Percentiles rank a stretch among this genome's conserved stretches.
Conservation (phyloP, 2,797 vertebrate genomes). For the Enteromius anoplus region DNA sequence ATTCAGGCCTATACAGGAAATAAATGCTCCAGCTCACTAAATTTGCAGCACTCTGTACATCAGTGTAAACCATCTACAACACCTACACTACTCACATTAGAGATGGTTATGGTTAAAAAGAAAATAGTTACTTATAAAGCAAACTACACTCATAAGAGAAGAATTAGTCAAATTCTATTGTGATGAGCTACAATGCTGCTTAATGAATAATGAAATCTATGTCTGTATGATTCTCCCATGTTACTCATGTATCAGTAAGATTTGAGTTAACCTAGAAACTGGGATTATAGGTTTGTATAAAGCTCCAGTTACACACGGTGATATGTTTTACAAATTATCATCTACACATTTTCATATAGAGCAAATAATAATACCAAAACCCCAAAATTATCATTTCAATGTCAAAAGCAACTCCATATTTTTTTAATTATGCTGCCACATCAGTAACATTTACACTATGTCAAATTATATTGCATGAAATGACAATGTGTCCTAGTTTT, state of each 20-base stretch:
- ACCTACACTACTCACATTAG: neutral
- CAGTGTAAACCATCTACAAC: neutral
- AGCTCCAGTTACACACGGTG: neutral
- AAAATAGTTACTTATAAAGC: neutral
- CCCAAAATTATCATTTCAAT: neutral
- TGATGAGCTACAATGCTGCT: neutral
- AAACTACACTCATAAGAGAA: neutral
- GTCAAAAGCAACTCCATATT: neutral
- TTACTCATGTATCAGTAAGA: slow-evolving; percentile 1
- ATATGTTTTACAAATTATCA: neutral
- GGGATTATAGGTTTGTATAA: neutral
- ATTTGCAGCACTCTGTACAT: neutral
- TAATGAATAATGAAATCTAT: neutral
- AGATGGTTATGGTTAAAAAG: neutral
- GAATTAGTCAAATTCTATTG: neutral
- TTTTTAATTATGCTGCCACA: neutral
- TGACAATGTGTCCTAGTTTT: slow-evolving; percentile 5
- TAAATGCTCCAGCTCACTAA: neutral
- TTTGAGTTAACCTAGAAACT: neutral
- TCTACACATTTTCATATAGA: neutral
- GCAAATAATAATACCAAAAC: neutral
- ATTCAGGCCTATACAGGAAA: slow-evolving; percentile 9
- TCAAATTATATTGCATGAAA: neutral
- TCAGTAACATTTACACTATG: neutral
- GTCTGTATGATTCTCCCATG: neutral